phyloP scores from a whole-genome alignment of 2,797 vertebrate genomes.

The Spondyliosoma cantharus region DNA sequence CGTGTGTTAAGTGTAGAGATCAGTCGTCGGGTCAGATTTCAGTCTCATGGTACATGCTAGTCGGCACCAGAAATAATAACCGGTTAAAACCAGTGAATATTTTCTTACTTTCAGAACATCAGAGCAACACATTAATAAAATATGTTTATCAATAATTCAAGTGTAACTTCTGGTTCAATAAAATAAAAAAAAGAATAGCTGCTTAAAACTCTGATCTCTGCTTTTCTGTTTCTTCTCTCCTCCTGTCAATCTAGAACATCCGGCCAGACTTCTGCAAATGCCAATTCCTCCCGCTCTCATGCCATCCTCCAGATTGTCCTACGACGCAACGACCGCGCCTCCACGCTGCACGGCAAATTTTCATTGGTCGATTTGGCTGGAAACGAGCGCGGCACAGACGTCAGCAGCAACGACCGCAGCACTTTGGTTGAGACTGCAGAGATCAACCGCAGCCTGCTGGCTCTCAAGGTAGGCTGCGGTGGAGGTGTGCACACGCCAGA shows the following conservation, averaged over 20 bases:
- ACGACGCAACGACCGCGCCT: constrained; percentile 79
- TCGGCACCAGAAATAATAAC: too few relatives aligned
- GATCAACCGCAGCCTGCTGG: constrained; percentile 97
- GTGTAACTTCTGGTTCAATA: background rate
- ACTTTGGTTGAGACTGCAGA: constrained; percentile 94
- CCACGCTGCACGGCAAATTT: constrained; percentile 91
- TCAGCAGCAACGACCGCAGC: constrained; percentile 91
- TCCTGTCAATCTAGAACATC: constrained; percentile 86
- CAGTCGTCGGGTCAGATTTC: background rate
- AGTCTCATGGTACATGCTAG: background rate
- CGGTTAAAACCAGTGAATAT: too few relatives aligned
- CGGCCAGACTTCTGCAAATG: constrained; percentile 95
- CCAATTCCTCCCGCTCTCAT: constrained; percentile 95
- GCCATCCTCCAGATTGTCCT: constrained; percentile 95
- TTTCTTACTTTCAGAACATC: too few relatives aligned
- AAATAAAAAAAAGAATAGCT: background rate
- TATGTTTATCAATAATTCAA: background rate
- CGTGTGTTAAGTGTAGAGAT: background rate
- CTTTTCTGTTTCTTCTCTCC: background rate
- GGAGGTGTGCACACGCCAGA: background rate
- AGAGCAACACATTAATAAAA: background rate
- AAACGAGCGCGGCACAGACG: constrained; percentile 94
- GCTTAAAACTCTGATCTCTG: background rate
- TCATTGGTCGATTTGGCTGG: constrained; percentile 96
- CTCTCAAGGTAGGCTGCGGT: constrained; percentile 89